A percentile compares a stretch with the other conserved stretches of the same genome.
Evolutionary conservation across 2,888 invertebrate species (phyloP).

Genomic region (Anthophora plumipes): DNA sequence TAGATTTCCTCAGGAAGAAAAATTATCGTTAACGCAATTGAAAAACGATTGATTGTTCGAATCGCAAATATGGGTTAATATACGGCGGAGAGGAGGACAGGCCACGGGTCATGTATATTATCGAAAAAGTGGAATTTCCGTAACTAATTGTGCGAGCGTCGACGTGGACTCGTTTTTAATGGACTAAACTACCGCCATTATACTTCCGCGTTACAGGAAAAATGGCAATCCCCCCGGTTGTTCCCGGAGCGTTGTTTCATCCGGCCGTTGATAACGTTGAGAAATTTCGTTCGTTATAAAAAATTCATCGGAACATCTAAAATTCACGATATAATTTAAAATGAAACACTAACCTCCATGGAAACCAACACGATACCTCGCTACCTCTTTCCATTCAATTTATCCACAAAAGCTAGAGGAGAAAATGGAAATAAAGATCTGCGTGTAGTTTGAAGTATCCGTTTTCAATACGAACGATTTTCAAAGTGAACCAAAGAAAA

Average conservation of each 20-base stretch:
- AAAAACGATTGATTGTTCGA: neutral
- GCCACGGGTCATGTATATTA: neutral
- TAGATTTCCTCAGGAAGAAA: neutral
- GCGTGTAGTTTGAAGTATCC: neutral
- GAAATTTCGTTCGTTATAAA: neutral
- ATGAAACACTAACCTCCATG: too few species aligned
- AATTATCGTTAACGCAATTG: neutral
- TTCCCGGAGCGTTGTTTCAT: neutral
- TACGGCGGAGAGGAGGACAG: neutral
- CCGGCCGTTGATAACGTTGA: neutral
- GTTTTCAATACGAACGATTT: neutral
- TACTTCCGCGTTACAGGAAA: neutral
- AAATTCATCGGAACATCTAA: neutral
- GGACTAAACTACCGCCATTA: neutral
- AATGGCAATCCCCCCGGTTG: neutral
- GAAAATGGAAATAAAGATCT: neutral
- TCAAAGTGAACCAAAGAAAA: neutral
- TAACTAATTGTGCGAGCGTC: constrained; percentile 1
- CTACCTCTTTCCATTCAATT: neutral
- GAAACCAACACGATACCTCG: too few species aligned
- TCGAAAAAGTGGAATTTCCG: neutral
- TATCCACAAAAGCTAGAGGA: neutral
- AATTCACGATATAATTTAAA: too few species aligned
- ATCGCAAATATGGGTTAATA: neutral
- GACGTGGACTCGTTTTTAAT: neutral